These are phyloP conservation scores for Saturnia japonica DNA, from an alignment of 2,888 invertebrate species.

Conservation along the genomic window DNA sequence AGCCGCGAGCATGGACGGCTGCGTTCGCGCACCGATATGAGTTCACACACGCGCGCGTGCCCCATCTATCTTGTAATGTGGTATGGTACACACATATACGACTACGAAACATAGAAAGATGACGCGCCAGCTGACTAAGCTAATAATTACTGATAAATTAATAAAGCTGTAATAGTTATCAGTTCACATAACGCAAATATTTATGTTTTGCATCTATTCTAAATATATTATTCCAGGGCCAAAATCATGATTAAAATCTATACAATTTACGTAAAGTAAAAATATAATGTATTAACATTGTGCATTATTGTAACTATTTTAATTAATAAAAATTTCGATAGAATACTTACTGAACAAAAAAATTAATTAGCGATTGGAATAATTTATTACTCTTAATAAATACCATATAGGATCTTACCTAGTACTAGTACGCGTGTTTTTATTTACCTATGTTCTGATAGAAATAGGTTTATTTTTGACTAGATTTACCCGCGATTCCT, in stretches of 20 bases:
- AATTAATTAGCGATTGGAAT: neutral
- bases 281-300: neutral
- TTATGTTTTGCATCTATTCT: neutral
- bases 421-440: too few relatives aligned
- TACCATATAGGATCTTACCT: neutral
- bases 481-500: neutral
- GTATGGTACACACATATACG: constrained; percentile 39
- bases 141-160: constrained; percentile 56
- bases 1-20: constrained; percentile 62
- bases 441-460: neutral
- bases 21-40: constrained; percentile 72
- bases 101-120: constrained; percentile 47
- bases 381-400: neutral
- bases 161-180: constrained; percentile 7
- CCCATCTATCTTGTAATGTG: constrained; percentile 28
- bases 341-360: neutral
- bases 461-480: neutral
- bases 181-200: neutral
- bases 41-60: constrained; percentile 54
- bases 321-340: neutral
- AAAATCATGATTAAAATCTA: neutral
- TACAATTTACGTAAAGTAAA: neutral
- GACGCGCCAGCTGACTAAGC: constrained; percentile 47
- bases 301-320: neutral
- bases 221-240: neutral